Evolutionary conservation across 2,888 invertebrate species (phyloP).

Genomic region (Cheilosia variabilis): DNA sequence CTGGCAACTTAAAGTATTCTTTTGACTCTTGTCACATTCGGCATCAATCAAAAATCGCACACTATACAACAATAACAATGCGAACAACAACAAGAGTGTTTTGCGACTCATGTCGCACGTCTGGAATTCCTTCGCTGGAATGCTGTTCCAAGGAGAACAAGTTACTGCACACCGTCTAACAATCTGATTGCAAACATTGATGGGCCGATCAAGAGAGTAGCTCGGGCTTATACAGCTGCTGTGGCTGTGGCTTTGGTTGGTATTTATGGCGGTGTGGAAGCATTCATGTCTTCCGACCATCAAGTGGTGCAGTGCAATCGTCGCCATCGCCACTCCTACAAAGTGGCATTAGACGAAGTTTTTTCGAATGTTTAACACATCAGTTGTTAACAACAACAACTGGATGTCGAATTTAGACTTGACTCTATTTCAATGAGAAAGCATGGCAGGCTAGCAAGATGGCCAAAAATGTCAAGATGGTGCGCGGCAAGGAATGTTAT

Average conservation of each 20-base stretch:
- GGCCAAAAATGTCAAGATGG: conserved; percentile 40
- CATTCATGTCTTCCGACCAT: conserved; percentile 56
- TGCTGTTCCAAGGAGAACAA: conserved; percentile 70
- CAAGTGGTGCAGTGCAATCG: conserved; percentile 58
- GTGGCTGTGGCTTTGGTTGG: no score
- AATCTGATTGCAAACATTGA: conserved; percentile 59
- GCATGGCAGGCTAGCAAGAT: neutral
- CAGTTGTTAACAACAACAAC: neutral
- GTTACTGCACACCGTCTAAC: conserved; percentile 50
- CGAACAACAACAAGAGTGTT: conserved; percentile 49
- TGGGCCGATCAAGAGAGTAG: conserved; percentile 45
- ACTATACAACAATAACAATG: conserved; percentile 45
- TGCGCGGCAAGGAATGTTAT: conserved; percentile 20
- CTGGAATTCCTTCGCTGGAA: conserved; percentile 63
- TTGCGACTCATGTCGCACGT: conserved; percentile 66
- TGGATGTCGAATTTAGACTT: conserved; percentile 13
- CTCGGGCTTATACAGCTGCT: neutral
- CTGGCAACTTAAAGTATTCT: conserved; percentile 24
- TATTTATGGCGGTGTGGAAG: conserved; percentile 23
- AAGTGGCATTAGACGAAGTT: conserved; percentile 52
- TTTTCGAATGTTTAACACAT: conserved; percentile 38
- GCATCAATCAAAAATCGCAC: conserved; percentile 59
- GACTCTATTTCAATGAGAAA: conserved; percentile 19
- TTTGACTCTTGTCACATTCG: conserved; percentile 39
- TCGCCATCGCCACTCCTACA: conserved; percentile 62